Percentiles rank a stretch among this genome's conserved stretches.
Conservation (phyloP, 37 sponge, comb jelly and placozoan genomes). For the Spongilla lacustris region DNA sequence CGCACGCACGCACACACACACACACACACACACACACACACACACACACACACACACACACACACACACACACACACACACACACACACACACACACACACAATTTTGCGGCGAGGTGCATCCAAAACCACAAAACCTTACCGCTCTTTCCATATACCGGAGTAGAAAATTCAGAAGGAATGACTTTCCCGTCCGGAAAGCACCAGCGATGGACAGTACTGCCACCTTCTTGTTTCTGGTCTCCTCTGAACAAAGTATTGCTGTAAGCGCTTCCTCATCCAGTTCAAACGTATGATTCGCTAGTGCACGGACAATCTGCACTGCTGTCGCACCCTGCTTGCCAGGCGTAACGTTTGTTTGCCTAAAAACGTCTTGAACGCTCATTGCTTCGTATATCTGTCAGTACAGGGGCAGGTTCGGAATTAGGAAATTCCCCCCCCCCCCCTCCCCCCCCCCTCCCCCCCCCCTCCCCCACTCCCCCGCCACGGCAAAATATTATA, state of each 20-base stretch:
- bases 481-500: no score
- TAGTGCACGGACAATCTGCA: constrained; percentile 78
- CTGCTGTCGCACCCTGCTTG: constrained; percentile 19
- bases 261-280: constrained; percentile 71
- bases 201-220: constrained; percentile 92
- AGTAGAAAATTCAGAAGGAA: constrained; percentile 96
- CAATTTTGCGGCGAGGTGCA: no score
- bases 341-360: no score
- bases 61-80: constrained; percentile 37
- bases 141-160: constrained; percentile 77
- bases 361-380: no score
- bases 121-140: no score
- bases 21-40: constrained; percentile 19
- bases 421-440: no score
- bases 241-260: constrained; percentile 65
- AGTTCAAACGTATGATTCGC: constrained; percentile 79
- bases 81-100: background rate
- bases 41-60: constrained; percentile 37
- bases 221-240: constrained; percentile 82
- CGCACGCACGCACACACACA: constrained; percentile 8
- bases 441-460: no score
- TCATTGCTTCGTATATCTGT: no score
- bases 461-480: no score
- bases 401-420: no score
- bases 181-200: constrained; percentile 98